Evolutionary conservation across 2,888 invertebrate species (phyloP), one percentile per base, ranked within the genome.

Genomic region (Rapana venosa): DNA sequence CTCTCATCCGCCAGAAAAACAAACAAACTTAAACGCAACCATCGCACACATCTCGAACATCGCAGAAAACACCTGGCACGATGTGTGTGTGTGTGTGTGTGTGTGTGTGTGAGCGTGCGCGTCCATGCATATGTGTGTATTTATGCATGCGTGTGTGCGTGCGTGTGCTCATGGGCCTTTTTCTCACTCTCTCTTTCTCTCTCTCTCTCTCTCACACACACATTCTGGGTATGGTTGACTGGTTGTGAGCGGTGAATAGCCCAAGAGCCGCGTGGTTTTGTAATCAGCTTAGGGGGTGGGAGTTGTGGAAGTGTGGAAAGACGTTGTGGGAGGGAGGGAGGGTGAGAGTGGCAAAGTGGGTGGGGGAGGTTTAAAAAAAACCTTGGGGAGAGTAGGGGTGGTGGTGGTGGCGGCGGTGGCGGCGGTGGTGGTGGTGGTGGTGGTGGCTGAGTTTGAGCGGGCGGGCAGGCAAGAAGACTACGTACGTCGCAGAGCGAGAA

Each of bases 261-360:
- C 77, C 15, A 66, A 87, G 87, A 30, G 77, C 87, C 35, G 87
- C 87, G 74, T 58, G 87, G 77, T 87, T 87, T 87, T 61, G 87
- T 87, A 87, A 79, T 87, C 74, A 74, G 87, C 87, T 87, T 87
- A 61, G 66, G 36, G 61, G 87, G 70, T 61, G 61, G 61, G 61
- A 61, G 61, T 61, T 22, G 61, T 79, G 77, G 56, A n/a, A 79
- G 77, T 17, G 47, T 32, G 87, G 32, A 74, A 74, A 74, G n/a
- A n/a, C 22, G n/a, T 15, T 13, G 32, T 79, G 77, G 77, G 13
- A 32, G n/a, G 74, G 74, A n/a, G 74, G 74, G 74, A n/a, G 74
- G n/a, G n/a, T 26, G n/a, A 74, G 74, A 74, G 74, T 26, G 26
- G n/a, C 11, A 74, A 26, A n/a, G 74, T 26, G n/a, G 26, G n/a